Evolutionary conservation across 2,888 invertebrate genomes (phyloP), one percentile per base, ranked within the genome.

Genomic region (Tetheella fluctuosa): DNA sequence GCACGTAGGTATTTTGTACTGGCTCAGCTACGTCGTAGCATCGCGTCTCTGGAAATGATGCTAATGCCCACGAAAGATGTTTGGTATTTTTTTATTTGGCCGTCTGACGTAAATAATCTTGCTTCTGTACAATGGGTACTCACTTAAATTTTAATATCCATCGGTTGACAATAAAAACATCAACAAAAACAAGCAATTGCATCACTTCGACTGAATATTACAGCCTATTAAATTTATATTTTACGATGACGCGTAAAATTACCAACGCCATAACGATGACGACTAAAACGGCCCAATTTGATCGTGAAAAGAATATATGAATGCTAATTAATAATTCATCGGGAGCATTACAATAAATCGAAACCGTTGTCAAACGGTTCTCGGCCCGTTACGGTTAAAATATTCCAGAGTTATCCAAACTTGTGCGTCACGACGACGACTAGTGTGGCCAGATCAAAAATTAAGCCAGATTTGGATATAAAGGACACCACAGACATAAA

Each of bases 281-380:
- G 8, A 63, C 23, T 37, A 57, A 54, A 60, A 52, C 28, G 65
- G 54, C 62, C 67, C 63, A 72, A 62, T 71, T 69, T 67, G 56
- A 60, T 60, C 60, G 59, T 48, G 48, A 20, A 65, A 60, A 58
- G 64, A 60, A 67, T 65, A 59, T 66, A 67, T 62, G 62, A 67
- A 66, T 58, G 54, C 53, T 59, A 63, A 67, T 73, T 68, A 73
- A 75, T 72, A 70, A 76, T 74, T 72, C 67, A 74, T 70, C 62
- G 58, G 62, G 48, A 48, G 48, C 48, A 48, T 48, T n/a, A 48
- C 48, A 48, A 48, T 48, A 48, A 48, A 48, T 48, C 48, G 48
- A 10, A 48, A 48, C 48, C 48, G 48, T 48, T 48, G 48, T 48
- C 48, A 20, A 48, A 48, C 48, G 48, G 48, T 48, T n/a, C 20